These are phyloP conservation scores for Ameiurus melas DNA, from an alignment of 2,113 vertebrate genomes.

Conservation along the genomic window DNA sequence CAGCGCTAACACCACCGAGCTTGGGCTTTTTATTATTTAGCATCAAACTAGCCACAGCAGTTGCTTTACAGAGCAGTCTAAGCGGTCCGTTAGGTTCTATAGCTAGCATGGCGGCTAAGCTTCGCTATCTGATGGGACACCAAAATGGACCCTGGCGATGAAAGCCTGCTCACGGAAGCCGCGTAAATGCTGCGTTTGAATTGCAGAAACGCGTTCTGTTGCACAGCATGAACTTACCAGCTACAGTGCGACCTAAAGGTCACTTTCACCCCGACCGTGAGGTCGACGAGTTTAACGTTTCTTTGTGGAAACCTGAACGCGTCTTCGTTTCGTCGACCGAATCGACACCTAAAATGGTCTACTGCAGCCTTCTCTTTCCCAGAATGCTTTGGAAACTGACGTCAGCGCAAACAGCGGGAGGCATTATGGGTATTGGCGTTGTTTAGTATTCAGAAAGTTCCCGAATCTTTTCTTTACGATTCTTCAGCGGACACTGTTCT, in stretches of 20 bases:
- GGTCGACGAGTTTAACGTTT: neutral
- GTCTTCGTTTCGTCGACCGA: neutral
- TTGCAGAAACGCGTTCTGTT: neutral
- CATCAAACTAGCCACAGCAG: neutral
- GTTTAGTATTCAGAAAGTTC: neutral
- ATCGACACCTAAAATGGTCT: slow-evolving; percentile 48
- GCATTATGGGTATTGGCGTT: slow-evolving; percentile 45
- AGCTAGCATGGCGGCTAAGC: slow-evolving; percentile 9
- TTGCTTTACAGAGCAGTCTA: neutral
- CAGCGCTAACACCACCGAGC: neutral
- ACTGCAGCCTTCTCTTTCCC: slow-evolving; percentile 53
- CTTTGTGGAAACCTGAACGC: neutral
- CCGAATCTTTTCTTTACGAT: neutral
- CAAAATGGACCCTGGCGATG: slow-evolving; percentile 46
- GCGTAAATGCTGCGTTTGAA: neutral
- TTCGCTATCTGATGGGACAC: neutral
- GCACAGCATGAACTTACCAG: slow-evolving; percentile 33
- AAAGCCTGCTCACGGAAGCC: neutral
- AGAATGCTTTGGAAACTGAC: slow-evolving; percentile 23
- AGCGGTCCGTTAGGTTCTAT: neutral
- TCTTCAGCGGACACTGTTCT: neutral
- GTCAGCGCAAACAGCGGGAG: neutral
- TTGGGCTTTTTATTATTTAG: neutral
- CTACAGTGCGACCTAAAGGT: neutral
- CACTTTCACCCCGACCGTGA: neutral